A percentile compares a stretch with the other conserved stretches of the same genome.
These are phyloP conservation scores for Macrosteles quadrilineatus DNA, from an alignment of 1,140 invertebrate species.

Conservation along the genomic window DNA sequence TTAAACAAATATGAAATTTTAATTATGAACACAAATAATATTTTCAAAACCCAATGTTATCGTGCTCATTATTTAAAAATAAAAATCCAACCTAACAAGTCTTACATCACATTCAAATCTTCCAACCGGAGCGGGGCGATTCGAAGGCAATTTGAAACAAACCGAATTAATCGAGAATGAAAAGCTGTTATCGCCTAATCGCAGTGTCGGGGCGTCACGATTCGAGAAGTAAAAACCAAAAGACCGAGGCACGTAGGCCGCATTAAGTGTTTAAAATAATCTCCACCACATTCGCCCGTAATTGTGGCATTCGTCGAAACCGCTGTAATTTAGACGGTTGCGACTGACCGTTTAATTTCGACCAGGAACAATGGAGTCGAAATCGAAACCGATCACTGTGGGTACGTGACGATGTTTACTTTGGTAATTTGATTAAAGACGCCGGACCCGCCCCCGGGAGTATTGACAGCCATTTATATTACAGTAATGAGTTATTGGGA, in stretches of 20 bases:
- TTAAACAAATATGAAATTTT: no score
- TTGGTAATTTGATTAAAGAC: conserved; percentile 21
- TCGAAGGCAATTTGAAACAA: conserved; percentile 16
- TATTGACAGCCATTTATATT: conserved; percentile 11
- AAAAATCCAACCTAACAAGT: no score
- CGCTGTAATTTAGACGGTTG: conserved; percentile 9
- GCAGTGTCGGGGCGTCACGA: neutral
- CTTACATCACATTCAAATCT: no score
- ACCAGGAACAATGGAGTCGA: conserved; percentile 13
- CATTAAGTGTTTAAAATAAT: conserved; percentile 27
- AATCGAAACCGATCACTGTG: conserved; percentile 14
- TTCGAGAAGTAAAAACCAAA: neutral
- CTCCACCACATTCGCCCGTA: conserved; percentile 18
- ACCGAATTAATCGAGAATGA: conserved; percentile 3
- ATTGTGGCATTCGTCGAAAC: conserved; percentile 22
- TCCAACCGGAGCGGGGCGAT: neutral
- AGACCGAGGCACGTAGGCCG: conserved; percentile 9
- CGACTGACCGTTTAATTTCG: conserved; percentile 15
- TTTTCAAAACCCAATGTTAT: no score
- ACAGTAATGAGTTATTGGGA: neutral
- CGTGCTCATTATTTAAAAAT: no score
- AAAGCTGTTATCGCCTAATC: conserved; percentile 18
- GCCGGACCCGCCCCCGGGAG: neutral
- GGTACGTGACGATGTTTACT: conserved; percentile 1
- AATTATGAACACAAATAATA: no score